These are phyloP conservation scores for Linepithema humile DNA, from an alignment of 1,140 invertebrate species.

Conservation along the genomic window DNA sequence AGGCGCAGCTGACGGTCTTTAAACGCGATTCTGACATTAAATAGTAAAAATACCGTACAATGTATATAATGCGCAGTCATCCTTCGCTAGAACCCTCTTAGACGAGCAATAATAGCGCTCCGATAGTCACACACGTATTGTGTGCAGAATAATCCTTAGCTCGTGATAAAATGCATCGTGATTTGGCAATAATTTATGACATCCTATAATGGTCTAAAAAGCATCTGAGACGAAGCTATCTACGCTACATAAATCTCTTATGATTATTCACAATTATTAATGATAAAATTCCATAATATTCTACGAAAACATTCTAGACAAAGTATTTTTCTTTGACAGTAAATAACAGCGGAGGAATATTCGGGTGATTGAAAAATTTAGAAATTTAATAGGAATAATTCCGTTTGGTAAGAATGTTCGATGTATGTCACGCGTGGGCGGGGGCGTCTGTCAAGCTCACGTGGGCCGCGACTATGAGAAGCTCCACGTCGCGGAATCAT, in stretches of 20 bases:
- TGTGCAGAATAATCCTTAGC: neutral
- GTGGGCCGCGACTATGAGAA: slow-evolving; percentile 27
- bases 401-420: neutral
- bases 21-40: slow-evolving; percentile 7
- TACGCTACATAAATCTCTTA: neutral
- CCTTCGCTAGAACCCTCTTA: neutral
- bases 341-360: neutral
- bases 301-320: neutral
- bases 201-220: neutral
- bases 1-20: neutral
- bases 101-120: neutral
- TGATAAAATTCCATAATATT: neutral
- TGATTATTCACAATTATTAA: no score
- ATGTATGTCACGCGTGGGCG: neutral
- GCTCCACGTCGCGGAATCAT: neutral
- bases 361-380: neutral
- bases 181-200: neutral
- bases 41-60: slow-evolving; percentile 7
- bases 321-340: neutral
- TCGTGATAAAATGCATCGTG: neutral
- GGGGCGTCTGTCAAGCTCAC: slow-evolving; percentile 11
- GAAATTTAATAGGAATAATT: neutral
- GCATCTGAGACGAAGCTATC: neutral
- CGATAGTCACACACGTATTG: neutral
- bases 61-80: neutral